Evolutionary conservation across 2,888 invertebrate species (phyloP).

Genomic region (Noctua fimbriata): DNA sequence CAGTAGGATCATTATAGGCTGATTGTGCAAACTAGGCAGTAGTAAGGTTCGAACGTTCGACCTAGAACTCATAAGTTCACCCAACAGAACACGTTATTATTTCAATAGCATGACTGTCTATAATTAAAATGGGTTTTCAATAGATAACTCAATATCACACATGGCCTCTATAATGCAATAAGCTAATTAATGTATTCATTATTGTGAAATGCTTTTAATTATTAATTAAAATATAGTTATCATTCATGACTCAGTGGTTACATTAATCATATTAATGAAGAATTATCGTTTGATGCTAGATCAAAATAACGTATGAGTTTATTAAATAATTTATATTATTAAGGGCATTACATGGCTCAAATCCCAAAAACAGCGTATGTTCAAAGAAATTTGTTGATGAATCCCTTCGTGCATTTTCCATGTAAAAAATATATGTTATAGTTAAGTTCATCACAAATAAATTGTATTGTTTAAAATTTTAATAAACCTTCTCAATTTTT

Average conservation of each 20-base stretch:
- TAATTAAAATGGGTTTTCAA: conserved; percentile 16
- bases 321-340: background rate
- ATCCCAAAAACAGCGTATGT: too few species aligned
- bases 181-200: conserved; percentile 53
- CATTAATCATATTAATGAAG: conserved; percentile 45
- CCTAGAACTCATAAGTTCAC: background rate
- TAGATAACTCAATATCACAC: conserved; percentile 3
- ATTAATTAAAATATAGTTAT: conserved; percentile 28
- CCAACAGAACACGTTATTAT: background rate
- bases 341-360: too few species aligned
- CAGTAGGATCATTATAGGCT: too few species aligned
- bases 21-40: too few species aligned
- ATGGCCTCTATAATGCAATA: conserved; percentile 30
- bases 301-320: background rate
- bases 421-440: too few species aligned
- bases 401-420: too few species aligned
- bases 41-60: background rate
- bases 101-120: conserved; percentile 1
- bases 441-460: too few species aligned
- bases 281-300: conserved; percentile 21
- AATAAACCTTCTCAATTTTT: too few species aligned
- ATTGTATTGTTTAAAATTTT: too few species aligned
- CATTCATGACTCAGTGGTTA: conserved; percentile 19
- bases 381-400: too few species aligned
- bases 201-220: conserved; percentile 51